A percentile compares a stretch with the other conserved stretches of the same genome.
These are phyloP conservation scores for Ammodramus savannarum DNA, from an alignment of 2,113 vertebrate genomes.

Conservation along the genomic window DNA sequence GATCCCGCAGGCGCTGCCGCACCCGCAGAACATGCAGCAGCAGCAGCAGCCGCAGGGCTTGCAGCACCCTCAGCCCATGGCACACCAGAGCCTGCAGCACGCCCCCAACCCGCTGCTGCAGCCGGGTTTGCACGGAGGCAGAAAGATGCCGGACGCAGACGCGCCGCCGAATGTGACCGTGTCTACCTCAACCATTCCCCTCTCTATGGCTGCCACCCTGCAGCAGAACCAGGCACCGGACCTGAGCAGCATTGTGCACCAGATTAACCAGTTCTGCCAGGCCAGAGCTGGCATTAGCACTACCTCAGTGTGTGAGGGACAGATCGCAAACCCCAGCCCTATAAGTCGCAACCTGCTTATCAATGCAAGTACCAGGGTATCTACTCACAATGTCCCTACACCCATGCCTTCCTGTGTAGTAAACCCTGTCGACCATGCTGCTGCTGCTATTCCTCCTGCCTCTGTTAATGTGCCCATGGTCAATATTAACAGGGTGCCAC, in stretches of 20 bases:
- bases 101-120: conserved; percentile 77
- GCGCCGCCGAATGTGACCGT: conserved; percentile 98
- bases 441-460: conserved; percentile 76
- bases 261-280: conserved; percentile 99
- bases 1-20: conserved; percentile 71
- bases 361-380: conserved; percentile 94
- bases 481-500: conserved; percentile 85
- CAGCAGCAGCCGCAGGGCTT: conserved; percentile 75
- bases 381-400: conserved; percentile 83
- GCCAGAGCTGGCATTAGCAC: conserved; percentile 87
- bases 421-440: conserved; percentile 85
- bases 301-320: conserved; percentile 97
- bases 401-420: conserved; percentile 85
- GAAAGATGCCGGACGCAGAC: conserved; percentile 93
- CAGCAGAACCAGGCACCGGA: conserved; percentile 91
- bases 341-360: conserved; percentile 98
- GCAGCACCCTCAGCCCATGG: conserved; percentile 75
- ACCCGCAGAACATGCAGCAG: conserved; percentile 76
- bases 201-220: conserved; percentile 93
- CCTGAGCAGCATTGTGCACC: conserved; percentile 97
- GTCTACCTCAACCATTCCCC: conserved; percentile 99
- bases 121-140: conserved; percentile 84
- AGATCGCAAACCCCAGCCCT: conserved; percentile 98
- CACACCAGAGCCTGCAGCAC: conserved; percentile 78
- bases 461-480: conserved; percentile 78